Evolutionary conservation across 2,113 vertebrate genomes (phyloP).

Genomic region (Perca fluviatilis): DNA sequence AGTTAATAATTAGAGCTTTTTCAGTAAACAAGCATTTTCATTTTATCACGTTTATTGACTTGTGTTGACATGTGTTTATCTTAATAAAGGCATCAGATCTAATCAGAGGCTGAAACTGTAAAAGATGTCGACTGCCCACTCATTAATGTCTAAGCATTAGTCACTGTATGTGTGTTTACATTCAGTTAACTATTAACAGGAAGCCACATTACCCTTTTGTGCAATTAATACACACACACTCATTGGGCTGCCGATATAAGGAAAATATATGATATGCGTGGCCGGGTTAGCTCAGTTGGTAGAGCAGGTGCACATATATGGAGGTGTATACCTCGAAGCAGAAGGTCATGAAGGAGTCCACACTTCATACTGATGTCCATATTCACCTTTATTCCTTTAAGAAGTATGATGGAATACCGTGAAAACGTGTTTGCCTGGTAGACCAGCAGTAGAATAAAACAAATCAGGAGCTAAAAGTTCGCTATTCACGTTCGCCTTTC

Average conservation of each 20-base stretch:
- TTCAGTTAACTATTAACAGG: conserved; percentile 1
- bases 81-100: not conserved
- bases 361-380: too few species aligned
- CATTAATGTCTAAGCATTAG: not conserved
- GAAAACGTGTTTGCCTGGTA: too few species aligned
- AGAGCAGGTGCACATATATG: too few species aligned
- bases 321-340: too few species aligned
- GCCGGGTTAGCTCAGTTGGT: too few species aligned
- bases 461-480: too few species aligned
- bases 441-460: too few species aligned
- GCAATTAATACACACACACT: not conserved
- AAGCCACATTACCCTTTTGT: not conserved
- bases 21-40: not conserved
- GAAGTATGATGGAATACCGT: too few species aligned
- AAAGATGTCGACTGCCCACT: conserved; percentile 2
- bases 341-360: too few species aligned
- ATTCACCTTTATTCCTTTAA: too few species aligned
- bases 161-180: not conserved
- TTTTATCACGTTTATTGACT: not conserved
- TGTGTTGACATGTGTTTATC: not conserved
- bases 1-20: not conserved
- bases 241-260: not conserved
- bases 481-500: too few species aligned
- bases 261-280: too few species aligned
- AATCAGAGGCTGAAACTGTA: conserved; percentile 16